Evolutionary conservation across 2,113 vertebrate species (phyloP).

Genomic region (Hemibagrus wyckioides): DNA sequence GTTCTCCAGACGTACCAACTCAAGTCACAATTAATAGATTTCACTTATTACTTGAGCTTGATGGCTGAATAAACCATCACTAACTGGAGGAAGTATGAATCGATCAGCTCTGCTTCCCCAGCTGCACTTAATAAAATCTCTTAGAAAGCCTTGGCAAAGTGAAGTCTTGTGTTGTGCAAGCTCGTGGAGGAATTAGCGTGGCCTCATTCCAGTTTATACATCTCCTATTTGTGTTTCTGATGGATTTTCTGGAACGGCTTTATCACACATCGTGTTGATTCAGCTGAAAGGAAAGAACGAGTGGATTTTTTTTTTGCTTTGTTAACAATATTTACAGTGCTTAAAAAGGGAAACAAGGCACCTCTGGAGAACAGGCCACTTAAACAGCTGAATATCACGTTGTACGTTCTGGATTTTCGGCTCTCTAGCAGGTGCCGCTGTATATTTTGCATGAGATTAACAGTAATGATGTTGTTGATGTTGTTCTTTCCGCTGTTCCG

Average conservation of each 20-base stretch:
- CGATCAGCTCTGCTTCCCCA: neutral
- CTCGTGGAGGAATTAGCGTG: neutral
- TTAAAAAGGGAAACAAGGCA: constrained; percentile 3
- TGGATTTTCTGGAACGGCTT: neutral
- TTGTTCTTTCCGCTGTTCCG: no score
- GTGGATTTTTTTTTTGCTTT: neutral
- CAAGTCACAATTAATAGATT: neutral
- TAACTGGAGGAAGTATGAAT: neutral
- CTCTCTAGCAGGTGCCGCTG: neutral
- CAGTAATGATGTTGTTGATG: no score
- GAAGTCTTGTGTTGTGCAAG: neutral
- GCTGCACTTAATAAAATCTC: constrained; percentile 16
- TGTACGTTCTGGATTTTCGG: neutral
- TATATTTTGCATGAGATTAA: neutral
- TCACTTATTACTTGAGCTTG: neutral
- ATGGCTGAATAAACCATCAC: constrained; percentile 27
- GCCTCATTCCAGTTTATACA: neutral
- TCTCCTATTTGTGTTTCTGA: neutral
- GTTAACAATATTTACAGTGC: neutral
- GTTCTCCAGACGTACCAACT: neutral
- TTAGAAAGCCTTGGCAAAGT: neutral
- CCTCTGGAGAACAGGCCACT: neutral
- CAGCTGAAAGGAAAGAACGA: neutral
- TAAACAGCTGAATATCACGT: neutral
- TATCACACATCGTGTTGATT: constrained; percentile 18